Evolutionary conservation across 2,888 invertebrate species (phyloP).

Genomic region (Meteorus colon): DNA sequence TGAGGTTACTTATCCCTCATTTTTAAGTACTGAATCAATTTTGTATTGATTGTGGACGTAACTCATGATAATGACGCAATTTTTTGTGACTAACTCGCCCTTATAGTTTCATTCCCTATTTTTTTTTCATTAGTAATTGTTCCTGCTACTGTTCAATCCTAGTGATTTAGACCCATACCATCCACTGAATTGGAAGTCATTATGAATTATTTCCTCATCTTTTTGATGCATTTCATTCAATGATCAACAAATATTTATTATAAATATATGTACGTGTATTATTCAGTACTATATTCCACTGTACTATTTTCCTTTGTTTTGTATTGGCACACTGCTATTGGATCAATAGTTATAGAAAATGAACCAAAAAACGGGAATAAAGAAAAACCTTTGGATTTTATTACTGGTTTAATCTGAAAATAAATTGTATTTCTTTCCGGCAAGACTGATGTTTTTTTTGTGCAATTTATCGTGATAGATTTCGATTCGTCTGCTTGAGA

Average conservation of each 20-base stretch:
- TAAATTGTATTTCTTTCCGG: background rate
- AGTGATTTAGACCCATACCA: background rate
- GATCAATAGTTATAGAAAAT: background rate
- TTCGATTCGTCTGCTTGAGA: background rate
- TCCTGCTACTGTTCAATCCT: background rate
- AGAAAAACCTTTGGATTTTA: background rate
- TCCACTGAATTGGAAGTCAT: background rate
- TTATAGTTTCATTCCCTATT: background rate
- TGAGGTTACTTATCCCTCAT: background rate
- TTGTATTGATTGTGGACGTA: constrained; percentile 6
- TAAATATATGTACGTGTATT: constrained; percentile 10
- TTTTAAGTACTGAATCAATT: constrained; percentile 27
- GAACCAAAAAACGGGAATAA: background rate
- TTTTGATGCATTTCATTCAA: background rate
- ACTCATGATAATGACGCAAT: background rate
- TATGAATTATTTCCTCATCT: background rate
- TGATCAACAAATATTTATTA: constrained; percentile 1
- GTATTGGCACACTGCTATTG: constrained; percentile 38
- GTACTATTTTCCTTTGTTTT: background rate
- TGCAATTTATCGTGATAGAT: constrained; percentile 5
- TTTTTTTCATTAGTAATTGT: background rate
- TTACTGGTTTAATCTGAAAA: constrained; percentile 11
- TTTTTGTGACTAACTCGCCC: constrained; percentile 34
- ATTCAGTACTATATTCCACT: background rate
- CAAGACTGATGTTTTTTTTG: constrained; percentile 1